Percentiles rank a stretch among this genome's conserved stretches.
phyloP scores from a whole-genome alignment of 2,113 vertebrate species.

The Peromyscus maniculatus region DNA sequence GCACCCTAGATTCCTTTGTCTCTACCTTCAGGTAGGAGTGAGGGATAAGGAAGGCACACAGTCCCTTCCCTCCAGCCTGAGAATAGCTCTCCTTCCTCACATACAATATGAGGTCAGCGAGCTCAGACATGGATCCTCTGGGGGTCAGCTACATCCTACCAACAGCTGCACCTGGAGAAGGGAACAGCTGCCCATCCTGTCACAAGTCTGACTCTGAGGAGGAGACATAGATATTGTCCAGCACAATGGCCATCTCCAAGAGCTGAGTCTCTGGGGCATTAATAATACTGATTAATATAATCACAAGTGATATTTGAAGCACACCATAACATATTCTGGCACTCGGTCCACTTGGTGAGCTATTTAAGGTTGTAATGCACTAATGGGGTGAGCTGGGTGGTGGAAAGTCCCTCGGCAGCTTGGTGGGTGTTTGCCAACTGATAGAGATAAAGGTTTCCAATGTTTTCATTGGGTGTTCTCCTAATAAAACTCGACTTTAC shows the following conservation, averaged over 20 bases:
- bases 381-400: accelerated
- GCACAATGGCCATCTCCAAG: not conserved
- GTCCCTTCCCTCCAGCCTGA: not conserved
- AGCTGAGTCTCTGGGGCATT: not conserved
- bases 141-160: not conserved
- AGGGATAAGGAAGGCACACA: not conserved
- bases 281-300: not conserved
- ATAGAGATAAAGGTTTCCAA: not conserved
- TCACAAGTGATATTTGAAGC: slow-evolving; percentile 14
- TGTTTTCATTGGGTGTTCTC: not conserved
- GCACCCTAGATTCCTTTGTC: not conserved
- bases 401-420: not conserved
- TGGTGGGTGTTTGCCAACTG: slow-evolving; percentile 5
- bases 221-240: not conserved
- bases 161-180: not conserved
- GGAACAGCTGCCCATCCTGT: not conserved
- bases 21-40: not conserved
- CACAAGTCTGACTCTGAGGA: not conserved
- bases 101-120: not conserved
- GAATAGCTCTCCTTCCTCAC: not conserved
- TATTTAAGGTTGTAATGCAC: not conserved
- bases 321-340: not conserved
- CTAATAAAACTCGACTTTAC: not conserved
- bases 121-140: not conserved
- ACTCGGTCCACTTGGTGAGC: not conserved